A percentile compares a stretch with the other conserved stretches of the same genome.
phyloP scores from a whole-genome alignment of 2,888 invertebrate species.

The Cryptocephalus moraei region DNA sequence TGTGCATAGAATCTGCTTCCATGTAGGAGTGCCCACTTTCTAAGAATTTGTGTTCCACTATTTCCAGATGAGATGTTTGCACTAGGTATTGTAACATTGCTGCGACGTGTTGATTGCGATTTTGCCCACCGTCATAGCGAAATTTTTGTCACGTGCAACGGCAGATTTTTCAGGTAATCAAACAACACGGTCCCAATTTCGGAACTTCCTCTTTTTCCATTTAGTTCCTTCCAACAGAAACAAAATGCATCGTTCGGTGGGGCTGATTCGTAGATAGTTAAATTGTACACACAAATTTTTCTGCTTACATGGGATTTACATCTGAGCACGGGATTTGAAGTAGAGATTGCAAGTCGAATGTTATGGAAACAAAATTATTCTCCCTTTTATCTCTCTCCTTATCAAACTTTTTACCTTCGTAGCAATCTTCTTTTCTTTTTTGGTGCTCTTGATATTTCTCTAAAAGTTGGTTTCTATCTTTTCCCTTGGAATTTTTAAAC shows the following conservation, averaged over 20 bases:
- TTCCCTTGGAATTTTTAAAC: constrained; percentile 6
- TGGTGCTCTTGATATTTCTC: constrained; percentile 2
- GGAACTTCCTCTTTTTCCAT: constrained; percentile 7
- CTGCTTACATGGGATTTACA: constrained; percentile 2
- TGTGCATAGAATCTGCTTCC: constrained; percentile 13
- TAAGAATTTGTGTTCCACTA: constrained; percentile 10
- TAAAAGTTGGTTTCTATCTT: not conserved
- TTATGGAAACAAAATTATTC: constrained; percentile 17
- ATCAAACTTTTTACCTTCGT: not conserved
- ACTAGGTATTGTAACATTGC: constrained; percentile 9
- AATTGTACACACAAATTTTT: constrained; percentile 4
- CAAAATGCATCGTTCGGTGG: constrained; percentile 5
- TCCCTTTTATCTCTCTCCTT: constrained; percentile 9
- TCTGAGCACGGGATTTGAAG: constrained; percentile 6
- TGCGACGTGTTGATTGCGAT: constrained; percentile 10
- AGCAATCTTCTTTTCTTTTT: constrained; percentile 2
- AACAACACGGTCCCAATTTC: constrained; percentile 8
- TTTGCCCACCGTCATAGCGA: constrained; percentile 9
- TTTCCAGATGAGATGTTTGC: constrained; percentile 6
- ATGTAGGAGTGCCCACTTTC: constrained; percentile 13
- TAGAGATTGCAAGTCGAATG: constrained; percentile 7
- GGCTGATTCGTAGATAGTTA: constrained; percentile 5
- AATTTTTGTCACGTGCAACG: not conserved
- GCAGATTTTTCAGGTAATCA: not conserved
- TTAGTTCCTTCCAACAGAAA: constrained; percentile 4